These are phyloP conservation scores for Lynx canadensis DNA, from an alignment of 2,113 vertebrate genomes.

Conservation along the genomic window DNA sequence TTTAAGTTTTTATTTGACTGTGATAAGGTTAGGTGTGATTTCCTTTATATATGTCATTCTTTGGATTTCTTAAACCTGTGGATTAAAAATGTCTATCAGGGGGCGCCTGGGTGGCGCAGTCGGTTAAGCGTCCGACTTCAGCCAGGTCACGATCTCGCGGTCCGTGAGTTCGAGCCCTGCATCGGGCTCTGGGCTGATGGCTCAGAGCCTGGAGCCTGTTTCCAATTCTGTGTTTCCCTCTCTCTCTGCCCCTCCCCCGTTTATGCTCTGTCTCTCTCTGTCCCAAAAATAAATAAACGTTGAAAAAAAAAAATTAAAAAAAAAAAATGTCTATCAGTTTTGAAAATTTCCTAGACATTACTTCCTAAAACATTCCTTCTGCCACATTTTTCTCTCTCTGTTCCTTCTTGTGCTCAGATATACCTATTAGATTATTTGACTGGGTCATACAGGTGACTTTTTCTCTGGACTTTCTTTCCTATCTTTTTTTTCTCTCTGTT, in stretches of 20 bases:
- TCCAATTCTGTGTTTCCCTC: too few relatives aligned
- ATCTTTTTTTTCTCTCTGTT: not conserved
- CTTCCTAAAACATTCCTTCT: not conserved
- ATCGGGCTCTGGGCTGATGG: too few relatives aligned
- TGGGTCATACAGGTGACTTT: not conserved
- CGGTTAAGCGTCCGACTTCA: too few relatives aligned
- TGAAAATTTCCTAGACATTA: not conserved
- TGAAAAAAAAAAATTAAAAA: too few relatives aligned
- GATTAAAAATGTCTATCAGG: not conserved
- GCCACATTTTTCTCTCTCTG: not conserved
- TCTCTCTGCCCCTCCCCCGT: too few relatives aligned
- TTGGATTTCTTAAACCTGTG: not conserved
- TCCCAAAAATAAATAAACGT: too few relatives aligned
- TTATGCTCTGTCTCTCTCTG: too few relatives aligned
- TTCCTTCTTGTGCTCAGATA: not conserved
- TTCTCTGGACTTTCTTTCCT: not conserved
- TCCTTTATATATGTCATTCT: not conserved
- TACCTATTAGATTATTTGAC: not conserved
- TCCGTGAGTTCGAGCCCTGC: too few relatives aligned
- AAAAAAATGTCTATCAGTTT: not conserved
- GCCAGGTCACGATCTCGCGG: too few relatives aligned
- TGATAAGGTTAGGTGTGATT: not conserved
- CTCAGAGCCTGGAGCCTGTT: too few relatives aligned
- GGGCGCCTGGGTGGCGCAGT: too few relatives aligned
- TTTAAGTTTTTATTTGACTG: not conserved